A percentile compares a stretch with the other conserved stretches of the same genome.
Conservation (phyloP, 2,113 vertebrate genomes). For the Nettapus auritus region DNA sequence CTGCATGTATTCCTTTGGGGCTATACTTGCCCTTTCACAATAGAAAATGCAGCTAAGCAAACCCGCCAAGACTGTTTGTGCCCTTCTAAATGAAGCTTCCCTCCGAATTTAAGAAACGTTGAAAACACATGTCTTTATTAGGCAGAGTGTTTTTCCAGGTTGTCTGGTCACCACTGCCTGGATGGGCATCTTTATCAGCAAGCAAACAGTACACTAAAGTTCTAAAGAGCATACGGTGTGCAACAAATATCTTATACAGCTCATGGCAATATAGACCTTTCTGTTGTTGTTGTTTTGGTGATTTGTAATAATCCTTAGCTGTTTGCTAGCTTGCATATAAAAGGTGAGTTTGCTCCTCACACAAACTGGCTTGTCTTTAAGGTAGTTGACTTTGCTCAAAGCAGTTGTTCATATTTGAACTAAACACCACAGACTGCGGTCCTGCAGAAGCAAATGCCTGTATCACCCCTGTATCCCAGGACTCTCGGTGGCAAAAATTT, state of each 20-base stretch:
- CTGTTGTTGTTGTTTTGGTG: not conserved
- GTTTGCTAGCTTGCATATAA: not conserved
- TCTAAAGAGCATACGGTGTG: not conserved
- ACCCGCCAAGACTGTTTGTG: too few relatives aligned
- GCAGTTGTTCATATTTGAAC: not conserved
- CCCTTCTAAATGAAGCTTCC: not conserved
- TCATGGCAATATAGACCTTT: not conserved
- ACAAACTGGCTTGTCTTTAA: not conserved
- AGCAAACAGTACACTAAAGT: too few relatives aligned
- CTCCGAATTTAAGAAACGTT: not conserved
- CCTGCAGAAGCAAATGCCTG: not conserved
- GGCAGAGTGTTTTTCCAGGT: not conserved
- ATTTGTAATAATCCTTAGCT: not conserved
- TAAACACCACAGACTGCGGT: too few relatives aligned
- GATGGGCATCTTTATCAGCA: not conserved
- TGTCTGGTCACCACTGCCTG: not conserved
- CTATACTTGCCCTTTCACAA: too few relatives aligned
- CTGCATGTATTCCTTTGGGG: not conserved
- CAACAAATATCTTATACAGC: not conserved
- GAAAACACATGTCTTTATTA: not conserved
- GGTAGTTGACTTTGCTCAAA: not conserved
- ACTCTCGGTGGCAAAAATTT: not conserved
- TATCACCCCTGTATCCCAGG: too few relatives aligned
- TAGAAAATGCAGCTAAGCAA: not conserved
- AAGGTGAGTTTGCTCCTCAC: not conserved